Evolutionary conservation across 2,113 vertebrate genomes (phyloP).

Genomic region (Trichomycterus rosablanca): DNA sequence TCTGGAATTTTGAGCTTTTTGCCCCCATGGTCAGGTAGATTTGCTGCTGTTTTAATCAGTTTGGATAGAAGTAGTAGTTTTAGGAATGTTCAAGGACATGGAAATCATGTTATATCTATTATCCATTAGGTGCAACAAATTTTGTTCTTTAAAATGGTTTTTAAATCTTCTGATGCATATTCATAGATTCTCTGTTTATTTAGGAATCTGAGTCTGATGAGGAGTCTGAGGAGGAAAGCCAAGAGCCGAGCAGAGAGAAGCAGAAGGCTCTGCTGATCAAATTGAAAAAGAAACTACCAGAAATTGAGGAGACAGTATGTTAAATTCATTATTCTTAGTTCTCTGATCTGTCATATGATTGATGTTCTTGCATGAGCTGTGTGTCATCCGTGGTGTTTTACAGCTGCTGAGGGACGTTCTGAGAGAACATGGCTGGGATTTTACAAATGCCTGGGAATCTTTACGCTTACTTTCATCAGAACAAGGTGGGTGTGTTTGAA

Average conservation of each 20-base stretch:
- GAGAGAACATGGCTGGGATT: constrained; percentile 86
- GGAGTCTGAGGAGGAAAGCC: constrained; percentile 47
- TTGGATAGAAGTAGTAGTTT: no score
- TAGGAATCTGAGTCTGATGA: constrained; percentile 40
- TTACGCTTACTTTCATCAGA: constrained; percentile 82
- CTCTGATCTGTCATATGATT: no score
- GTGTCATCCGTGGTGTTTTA: not conserved
- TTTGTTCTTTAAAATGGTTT: not conserved
- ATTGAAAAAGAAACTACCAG: constrained; percentile 82
- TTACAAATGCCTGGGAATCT: constrained; percentile 77
- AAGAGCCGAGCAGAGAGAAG: constrained; percentile 71
- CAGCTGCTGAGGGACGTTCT: constrained; percentile 87
- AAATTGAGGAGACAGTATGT: constrained; percentile 82
- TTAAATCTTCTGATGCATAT: not conserved
- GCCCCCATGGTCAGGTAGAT: no score
- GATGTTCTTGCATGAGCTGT: not conserved
- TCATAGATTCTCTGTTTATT: not conserved
- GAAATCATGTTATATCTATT: no score
- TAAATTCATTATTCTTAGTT: not conserved
- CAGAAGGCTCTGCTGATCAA: constrained; percentile 78
- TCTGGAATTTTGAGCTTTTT: no score
- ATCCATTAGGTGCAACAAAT: no score
- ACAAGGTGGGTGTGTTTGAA: constrained; percentile 48
- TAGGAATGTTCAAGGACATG: no score
- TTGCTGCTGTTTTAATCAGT: not conserved